phyloP scores from a whole-genome alignment of 2,888 invertebrate genomes.

The Epirrhoe tristata region DNA sequence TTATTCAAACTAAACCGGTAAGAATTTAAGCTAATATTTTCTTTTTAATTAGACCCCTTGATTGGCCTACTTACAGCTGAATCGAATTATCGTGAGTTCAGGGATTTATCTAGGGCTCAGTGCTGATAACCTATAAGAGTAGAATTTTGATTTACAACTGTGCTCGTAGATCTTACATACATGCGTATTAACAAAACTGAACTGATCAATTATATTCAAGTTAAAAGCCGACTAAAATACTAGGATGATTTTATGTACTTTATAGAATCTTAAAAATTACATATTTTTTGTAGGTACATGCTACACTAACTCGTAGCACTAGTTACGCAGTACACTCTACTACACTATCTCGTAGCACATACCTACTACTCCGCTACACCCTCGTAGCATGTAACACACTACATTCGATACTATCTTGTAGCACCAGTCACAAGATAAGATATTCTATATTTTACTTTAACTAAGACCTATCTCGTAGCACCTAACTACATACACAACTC shows the following conservation, averaged over 20 bases:
- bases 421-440: no score
- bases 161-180: no score
- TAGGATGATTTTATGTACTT: no score
- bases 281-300: neutral
- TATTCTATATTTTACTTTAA: no score
- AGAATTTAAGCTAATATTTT: neutral
- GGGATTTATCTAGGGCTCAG: neutral
- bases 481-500: no score
- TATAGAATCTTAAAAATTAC: no score
- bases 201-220: no score
- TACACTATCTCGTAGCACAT: neutral
- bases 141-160: no score
- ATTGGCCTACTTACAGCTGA: conserved; percentile 64
- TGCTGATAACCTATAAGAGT: neutral
- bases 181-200: no score
- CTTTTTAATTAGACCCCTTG: conserved; percentile 53
- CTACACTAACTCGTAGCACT: neutral
- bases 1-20: neutral
- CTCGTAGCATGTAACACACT: neutral
- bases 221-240: no score
- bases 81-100: conserved; percentile 5
- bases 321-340: neutral
- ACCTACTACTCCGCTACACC: neutral
- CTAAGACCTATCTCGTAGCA: no score
- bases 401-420: neutral